Base-by-base conservation (phyloP, 1,140 invertebrate species). In the Cyclargus thomasi region DNA sequence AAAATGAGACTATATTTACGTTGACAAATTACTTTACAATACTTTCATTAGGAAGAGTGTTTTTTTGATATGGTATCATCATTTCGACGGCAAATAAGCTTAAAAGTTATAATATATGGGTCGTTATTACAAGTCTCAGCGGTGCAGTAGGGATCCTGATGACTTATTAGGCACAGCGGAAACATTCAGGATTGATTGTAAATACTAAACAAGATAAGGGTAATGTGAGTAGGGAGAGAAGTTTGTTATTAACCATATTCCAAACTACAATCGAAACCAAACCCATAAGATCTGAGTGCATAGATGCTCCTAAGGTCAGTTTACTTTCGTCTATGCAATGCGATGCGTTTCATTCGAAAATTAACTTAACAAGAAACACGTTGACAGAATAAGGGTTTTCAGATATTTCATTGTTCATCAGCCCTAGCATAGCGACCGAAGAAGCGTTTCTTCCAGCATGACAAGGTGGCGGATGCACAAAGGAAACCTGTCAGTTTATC, bases 161-260 rank as follows among this genome's bases (percentile, higher is more conserved):
- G 81, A 86, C 80, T 85, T 86, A 87, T 87, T 87, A 87, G 83
- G 83, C 83, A 81, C 81, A 76, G 78, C 75, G 83, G 86, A 80
- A 80, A 86, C 82, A 88, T 86, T 87, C 79, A 81, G 71, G 78
- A 86, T 83, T 83, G 82, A 86, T 82, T 86, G 82, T 82, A 81
- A 81, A 85, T 85, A 80, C 83, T 81, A 86, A 85, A 87, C 79
- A 86, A 83, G 77, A 82, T 77, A 77, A 81, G 69, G 78, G 80
- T 74, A 21, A 57, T 29, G 23, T 14, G 18, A 39, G 36, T 62
- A 59, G 55, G 23, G 20, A 39, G 29, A 18, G 57, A 67, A 36
- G 29, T 14, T 59, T 36, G 53, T 20, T 59, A 59, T 59, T 59
- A 59, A 59, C 17, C 8, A 7, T 59, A 59, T 59, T 16, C 7